These are phyloP conservation scores for Lasioglossum lativentre DNA, from an alignment of 2,888 invertebrate genomes.

Conservation along the genomic window DNA sequence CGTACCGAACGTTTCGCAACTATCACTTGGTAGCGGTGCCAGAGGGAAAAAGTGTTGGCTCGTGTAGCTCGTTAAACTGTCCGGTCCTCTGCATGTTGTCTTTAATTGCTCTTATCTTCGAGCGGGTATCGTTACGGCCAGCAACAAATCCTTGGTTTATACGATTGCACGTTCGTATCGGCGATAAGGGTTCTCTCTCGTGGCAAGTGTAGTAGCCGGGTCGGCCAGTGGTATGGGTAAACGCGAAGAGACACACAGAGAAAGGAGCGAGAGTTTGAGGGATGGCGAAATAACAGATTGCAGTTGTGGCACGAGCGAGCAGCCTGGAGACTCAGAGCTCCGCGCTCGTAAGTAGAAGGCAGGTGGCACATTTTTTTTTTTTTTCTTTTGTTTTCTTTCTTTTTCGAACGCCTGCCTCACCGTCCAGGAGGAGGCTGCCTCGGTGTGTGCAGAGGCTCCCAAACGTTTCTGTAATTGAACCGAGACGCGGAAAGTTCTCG, in stretches of 20 bases:
- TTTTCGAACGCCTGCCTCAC: slow-evolving; percentile 70
- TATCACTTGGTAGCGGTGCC: not conserved
- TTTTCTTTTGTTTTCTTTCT: no score
- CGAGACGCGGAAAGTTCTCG: slow-evolving; percentile 39
- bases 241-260: slow-evolving; percentile 58
- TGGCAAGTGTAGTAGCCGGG: slow-evolving; percentile 3
- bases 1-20: not conserved
- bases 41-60: slow-evolving; percentile 31
- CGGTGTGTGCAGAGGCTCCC: slow-evolving; percentile 70
- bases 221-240: slow-evolving; percentile 42
- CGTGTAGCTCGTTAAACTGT: slow-evolving; percentile 52
- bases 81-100: slow-evolving; percentile 43
- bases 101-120: slow-evolving; percentile 67
- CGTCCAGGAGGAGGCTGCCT: slow-evolving; percentile 69
- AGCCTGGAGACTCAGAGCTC: slow-evolving; percentile 71
- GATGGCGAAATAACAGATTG: slow-evolving; percentile 78
- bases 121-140: slow-evolving; percentile 50
- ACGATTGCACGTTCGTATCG: slow-evolving; percentile 58
- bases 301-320: slow-evolving; percentile 78
- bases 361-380: slow-evolving; percentile 81
- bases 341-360: slow-evolving; percentile 76
- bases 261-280: slow-evolving; percentile 59
- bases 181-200: slow-evolving; percentile 60
- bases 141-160: slow-evolving; percentile 62
- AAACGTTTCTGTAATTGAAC: slow-evolving; percentile 57